Conservation (phyloP, 2,888 invertebrate species). For the Pemphredon lugubris region DNA sequence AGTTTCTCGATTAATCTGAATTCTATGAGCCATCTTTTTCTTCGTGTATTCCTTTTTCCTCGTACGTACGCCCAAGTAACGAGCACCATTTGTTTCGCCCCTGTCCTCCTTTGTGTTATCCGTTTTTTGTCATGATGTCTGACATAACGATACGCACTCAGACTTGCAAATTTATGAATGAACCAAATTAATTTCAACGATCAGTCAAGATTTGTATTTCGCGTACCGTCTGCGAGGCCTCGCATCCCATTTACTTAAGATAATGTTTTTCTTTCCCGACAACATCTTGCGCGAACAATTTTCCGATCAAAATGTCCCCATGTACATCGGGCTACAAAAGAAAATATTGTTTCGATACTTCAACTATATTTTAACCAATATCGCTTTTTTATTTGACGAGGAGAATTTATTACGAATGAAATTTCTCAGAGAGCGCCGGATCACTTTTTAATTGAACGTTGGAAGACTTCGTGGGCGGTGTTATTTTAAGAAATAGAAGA, state of each 20-base stretch:
- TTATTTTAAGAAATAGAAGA: not conserved
- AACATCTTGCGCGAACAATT: no score
- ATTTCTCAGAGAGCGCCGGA: not conserved
- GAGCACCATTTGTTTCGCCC: constrained; percentile 20
- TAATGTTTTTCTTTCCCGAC: no score
- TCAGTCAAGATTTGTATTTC: no score
- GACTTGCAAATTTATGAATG: no score
- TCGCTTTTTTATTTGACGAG: not conserved
- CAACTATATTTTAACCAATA: no score
- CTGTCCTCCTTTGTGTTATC: constrained; percentile 30
- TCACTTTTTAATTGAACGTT: not conserved
- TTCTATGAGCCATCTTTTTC: constrained; percentile 5
- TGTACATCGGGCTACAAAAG: no score
- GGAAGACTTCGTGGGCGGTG: not conserved
- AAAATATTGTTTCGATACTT: no score
- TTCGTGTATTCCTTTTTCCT: constrained; percentile 2
- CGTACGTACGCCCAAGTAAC: constrained; percentile 22
- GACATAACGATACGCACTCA: no score
- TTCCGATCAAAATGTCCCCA: no score
- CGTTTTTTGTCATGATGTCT: constrained; percentile 39
- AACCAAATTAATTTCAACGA: no score
- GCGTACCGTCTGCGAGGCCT: no score
- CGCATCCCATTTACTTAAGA: no score
- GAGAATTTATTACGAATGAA: not conserved
- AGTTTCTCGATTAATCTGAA: constrained; percentile 30